These are phyloP conservation scores for Chymomyza caudatula DNA, from an alignment of 2,888 invertebrate genomes.

Conservation along the genomic window DNA sequence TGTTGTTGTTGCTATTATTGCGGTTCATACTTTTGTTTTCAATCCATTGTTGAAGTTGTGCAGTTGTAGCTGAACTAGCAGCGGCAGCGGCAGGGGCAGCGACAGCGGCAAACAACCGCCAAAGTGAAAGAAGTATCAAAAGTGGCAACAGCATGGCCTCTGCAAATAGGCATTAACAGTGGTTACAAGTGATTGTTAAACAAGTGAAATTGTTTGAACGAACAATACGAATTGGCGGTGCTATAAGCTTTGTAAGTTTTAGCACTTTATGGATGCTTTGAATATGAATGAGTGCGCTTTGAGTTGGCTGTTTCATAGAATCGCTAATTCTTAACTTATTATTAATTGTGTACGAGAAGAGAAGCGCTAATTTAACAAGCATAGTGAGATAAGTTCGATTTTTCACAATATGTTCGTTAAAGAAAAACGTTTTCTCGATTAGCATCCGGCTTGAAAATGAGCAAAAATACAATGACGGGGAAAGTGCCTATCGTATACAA, in stretches of 20 bases:
- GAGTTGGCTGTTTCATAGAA: too few species aligned
- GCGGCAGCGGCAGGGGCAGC: slow-evolving; percentile 3
- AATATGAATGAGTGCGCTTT: too few species aligned
- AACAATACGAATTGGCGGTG: background rate
- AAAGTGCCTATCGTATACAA: too few species aligned
- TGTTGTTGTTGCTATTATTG: slow-evolving; percentile 42
- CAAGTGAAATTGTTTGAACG: background rate
- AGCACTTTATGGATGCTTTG: too few species aligned
- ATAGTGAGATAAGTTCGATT: too few species aligned
- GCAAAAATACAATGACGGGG: too few species aligned
- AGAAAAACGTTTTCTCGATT: too few species aligned
- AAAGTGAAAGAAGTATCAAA: slow-evolving; percentile 45
- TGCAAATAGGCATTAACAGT: slow-evolving; percentile 21
- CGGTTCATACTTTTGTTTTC: slow-evolving; percentile 61
- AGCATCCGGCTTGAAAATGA: too few species aligned
- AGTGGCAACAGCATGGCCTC: slow-evolving; percentile 25
- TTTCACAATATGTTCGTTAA: too few species aligned
- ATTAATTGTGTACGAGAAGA: too few species aligned
- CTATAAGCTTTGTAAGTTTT: background rate
- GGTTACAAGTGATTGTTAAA: background rate
- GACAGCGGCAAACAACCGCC: slow-evolving; percentile 27
- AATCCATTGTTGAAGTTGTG: slow-evolving; percentile 52
- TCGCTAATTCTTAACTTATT: too few species aligned
- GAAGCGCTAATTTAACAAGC: too few species aligned
- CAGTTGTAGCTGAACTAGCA: slow-evolving; percentile 19